Evolutionary conservation across 64 coral and sea anemone genomes (phyloP).

Genomic region (Pachyseris speciosa): DNA sequence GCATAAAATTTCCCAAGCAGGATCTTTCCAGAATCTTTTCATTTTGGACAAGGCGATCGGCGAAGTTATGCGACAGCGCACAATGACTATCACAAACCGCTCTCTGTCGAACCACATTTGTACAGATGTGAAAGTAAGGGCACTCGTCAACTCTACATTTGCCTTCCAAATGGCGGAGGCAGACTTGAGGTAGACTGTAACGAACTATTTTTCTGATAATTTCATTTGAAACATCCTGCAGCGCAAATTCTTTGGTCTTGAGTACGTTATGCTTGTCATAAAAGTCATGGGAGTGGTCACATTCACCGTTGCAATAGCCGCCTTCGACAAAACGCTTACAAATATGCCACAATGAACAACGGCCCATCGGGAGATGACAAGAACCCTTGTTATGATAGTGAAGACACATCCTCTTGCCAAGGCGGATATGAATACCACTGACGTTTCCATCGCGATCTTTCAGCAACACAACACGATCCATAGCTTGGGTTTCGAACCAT

Average conservation of each 20-base stretch:
- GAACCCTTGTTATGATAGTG: not conserved
- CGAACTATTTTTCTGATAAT: not conserved
- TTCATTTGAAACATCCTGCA: not conserved
- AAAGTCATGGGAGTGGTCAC: not conserved
- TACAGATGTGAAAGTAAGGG: slow-evolving; percentile 1
- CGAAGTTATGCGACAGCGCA: not conserved
- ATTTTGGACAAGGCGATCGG: not conserved
- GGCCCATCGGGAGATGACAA: no score
- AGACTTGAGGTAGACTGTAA: not conserved
- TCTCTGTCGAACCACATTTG: not conserved
- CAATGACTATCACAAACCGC: not conserved
- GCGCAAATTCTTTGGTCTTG: not conserved
- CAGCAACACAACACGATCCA: not conserved
- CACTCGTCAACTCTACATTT: not conserved
- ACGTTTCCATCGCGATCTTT: not conserved
- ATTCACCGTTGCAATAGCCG: not conserved
- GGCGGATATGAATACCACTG: not conserved
- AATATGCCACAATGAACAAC: not conserved
- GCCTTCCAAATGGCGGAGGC: not conserved
- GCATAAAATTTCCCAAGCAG: not conserved
- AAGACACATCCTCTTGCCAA: not conserved
- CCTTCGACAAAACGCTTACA: not conserved
- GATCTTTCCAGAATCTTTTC: not conserved
- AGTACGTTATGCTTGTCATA: not conserved
- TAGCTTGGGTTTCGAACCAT: not conserved